Base-by-base conservation (phyloP, 1,140 invertebrate genomes). In the Laupala kohalensis region DNA sequence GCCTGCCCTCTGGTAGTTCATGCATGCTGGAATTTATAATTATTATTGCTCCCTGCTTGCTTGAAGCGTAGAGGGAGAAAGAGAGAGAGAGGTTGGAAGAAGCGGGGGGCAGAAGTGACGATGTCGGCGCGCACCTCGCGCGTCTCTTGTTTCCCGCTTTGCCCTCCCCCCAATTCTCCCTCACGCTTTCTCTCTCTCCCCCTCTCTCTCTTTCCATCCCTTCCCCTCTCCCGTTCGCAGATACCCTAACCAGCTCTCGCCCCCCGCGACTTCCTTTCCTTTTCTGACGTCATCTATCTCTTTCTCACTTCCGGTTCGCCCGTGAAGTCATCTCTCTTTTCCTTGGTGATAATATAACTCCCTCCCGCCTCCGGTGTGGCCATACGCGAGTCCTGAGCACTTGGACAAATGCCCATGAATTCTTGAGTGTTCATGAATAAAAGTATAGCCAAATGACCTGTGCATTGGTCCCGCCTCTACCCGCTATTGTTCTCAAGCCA, bases 391-490 rank as follows among this genome's bases (percentile, higher is more conserved):
- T 62, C 23, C 28, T 69, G 69, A 23, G 26, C 24, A 26, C 53
- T 71, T 71, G 70, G 70, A 71, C 63, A 71, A 71, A 26, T 64
- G 70, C 70, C 70, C 63, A 71, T 71, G 70, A 71, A 65, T 71
- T 71, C 70, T 71, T 71, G 70, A 71, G 24, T 25, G 29, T 65
- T 70, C 70, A 65, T 65, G 63, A 71, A 71, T 71, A 71, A 71
- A 71, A 65, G 70, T 71, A 19, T 65, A 63, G 27, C n/a, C 29
- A 71, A 71, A 65, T 71, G 70, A 71, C 70, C 70, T 71, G 27
- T 25, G 23, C 23, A 25, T 65, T 28, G 26, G 23, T n/a, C 5
- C n/a, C 25, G 25, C 53, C 26, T 25, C 25, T 65, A 19, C 0
- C 28, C 26, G 30, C 30, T 37, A 37, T 37, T 37, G 30, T 37